A percentile compares a stretch with the other conserved stretches of the same genome.
phyloP scores from a whole-genome alignment of 92 coral and sea anemone species.

The Blastomussa wellsi region DNA sequence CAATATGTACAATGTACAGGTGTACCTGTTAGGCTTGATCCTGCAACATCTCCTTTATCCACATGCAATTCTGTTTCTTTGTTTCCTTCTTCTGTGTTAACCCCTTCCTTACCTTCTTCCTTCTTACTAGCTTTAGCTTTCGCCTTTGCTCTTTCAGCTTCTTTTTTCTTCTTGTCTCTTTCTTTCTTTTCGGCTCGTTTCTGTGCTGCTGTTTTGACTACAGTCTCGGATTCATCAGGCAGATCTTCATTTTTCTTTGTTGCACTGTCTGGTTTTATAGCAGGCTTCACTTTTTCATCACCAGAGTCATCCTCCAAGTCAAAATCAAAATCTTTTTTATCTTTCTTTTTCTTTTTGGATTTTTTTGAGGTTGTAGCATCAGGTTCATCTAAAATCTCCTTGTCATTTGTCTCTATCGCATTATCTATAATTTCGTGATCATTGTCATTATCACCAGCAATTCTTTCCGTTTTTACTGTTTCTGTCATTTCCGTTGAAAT shows the following conservation, averaged over 20 bases:
- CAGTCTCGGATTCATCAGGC: conserved; percentile 57
- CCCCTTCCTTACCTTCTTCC: conserved; percentile 38
- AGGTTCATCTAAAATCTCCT: conserved; percentile 25
- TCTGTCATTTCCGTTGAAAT: neutral
- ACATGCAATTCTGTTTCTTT: conserved; percentile 8
- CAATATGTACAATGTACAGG: too few relatives aligned
- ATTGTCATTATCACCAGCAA: conserved; percentile 28
- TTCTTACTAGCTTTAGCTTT: conserved; percentile 62
- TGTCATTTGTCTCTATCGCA: conserved; percentile 21
- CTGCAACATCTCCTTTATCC: neutral
- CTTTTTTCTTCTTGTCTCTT: conserved; percentile 94
- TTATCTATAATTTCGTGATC: conserved; percentile 36
- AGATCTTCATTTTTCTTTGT: conserved; percentile 41
- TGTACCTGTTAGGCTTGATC: conserved; percentile 28
- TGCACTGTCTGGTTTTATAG: conserved; percentile 6
- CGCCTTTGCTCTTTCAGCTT: conserved; percentile 83
- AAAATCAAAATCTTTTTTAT: conserved; percentile 73
- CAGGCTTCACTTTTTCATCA: conserved; percentile 52
- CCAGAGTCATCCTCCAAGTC: conserved; percentile 48
- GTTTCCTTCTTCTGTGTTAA: conserved; percentile 20
- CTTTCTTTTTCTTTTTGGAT: conserved; percentile 79
- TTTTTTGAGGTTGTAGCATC: conserved; percentile 51
- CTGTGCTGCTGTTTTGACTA: conserved; percentile 95
- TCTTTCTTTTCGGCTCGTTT: conserved; percentile 98
- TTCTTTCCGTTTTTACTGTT: conserved; percentile 11